phyloP scores from a whole-genome alignment of 1,140 invertebrate species.

The Hyphantria cunea region DNA sequence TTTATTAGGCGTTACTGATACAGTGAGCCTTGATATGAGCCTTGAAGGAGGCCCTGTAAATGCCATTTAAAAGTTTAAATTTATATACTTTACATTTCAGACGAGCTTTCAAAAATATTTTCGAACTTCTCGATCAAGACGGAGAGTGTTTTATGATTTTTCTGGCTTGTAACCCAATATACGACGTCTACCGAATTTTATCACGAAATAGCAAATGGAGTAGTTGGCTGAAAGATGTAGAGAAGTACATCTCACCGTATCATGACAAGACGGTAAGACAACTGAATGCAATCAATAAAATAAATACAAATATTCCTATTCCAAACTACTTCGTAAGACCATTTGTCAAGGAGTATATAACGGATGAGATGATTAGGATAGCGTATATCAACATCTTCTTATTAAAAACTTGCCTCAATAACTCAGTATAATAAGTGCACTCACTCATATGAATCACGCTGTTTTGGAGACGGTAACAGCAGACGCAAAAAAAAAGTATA shows the following conservation, averaged over 20 bases:
- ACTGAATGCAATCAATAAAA: background rate
- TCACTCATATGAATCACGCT: too few species aligned
- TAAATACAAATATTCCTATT: background rate
- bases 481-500: too few species aligned
- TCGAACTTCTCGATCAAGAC: slow-evolving; percentile 82
- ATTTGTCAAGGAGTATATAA: too few species aligned
- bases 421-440: too few species aligned
- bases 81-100: slow-evolving; percentile 62
- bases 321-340: too few species aligned
- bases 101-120: slow-evolving; percentile 84
- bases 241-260: slow-evolving; percentile 84
- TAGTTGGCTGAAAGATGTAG: slow-evolving; percentile 84
- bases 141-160: slow-evolving; percentile 87
- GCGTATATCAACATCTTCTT: too few species aligned
- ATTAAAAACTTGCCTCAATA: too few species aligned
- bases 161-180: slow-evolving; percentile 85
- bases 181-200: slow-evolving; percentile 85
- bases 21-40: too few species aligned
- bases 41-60: too few species aligned
- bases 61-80: background rate
- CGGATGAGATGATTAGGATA: too few species aligned
- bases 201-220: slow-evolving; percentile 83
- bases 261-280: slow-evolving; percentile 74
- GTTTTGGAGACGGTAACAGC: too few species aligned
- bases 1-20: too few species aligned